phyloP scores from a whole-genome alignment of 2,888 invertebrate species.

The Agrochola lota region DNA sequence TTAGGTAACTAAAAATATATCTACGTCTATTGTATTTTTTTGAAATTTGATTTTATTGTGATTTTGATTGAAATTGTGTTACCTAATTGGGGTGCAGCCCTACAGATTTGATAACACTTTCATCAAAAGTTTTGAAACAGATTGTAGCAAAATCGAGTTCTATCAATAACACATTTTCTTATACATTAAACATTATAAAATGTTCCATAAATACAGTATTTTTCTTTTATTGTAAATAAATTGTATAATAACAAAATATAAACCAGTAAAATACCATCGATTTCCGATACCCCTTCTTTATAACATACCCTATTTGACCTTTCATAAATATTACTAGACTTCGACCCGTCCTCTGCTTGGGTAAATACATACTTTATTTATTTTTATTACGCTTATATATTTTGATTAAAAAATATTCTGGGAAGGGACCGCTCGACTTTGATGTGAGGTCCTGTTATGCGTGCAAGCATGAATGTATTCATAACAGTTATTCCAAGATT shows the following conservation, averaged over 20 bases:
- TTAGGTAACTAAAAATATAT: no score
- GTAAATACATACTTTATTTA: constrained; percentile 53
- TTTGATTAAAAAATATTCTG: constrained; percentile 44
- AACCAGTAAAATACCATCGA: constrained; percentile 36
- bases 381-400: constrained; percentile 42
- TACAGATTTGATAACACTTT: no score
- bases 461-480: constrained; percentile 6
- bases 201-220: constrained; percentile 40
- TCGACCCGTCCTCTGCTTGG: constrained; percentile 13
- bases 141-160: background rate
- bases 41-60: no score
- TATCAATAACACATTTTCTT: background rate
- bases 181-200: constrained; percentile 2
- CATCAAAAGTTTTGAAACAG: no score
- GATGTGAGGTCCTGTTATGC: constrained; percentile 18
- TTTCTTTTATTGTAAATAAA: constrained; percentile 43
- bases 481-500: background rate
- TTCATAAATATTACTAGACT: constrained; percentile 50
- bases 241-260: constrained; percentile 31
- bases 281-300: constrained; percentile 54
- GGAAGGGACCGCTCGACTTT: constrained; percentile 5
- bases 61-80: no score
- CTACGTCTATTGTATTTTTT: no score
- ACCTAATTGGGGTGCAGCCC: no score
- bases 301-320: constrained; percentile 37